A percentile compares a stretch with the other conserved stretches of the same genome.
These are phyloP conservation scores for Leucosticte australis DNA, from an alignment of 2,113 vertebrate species.

Conservation along the genomic window DNA sequence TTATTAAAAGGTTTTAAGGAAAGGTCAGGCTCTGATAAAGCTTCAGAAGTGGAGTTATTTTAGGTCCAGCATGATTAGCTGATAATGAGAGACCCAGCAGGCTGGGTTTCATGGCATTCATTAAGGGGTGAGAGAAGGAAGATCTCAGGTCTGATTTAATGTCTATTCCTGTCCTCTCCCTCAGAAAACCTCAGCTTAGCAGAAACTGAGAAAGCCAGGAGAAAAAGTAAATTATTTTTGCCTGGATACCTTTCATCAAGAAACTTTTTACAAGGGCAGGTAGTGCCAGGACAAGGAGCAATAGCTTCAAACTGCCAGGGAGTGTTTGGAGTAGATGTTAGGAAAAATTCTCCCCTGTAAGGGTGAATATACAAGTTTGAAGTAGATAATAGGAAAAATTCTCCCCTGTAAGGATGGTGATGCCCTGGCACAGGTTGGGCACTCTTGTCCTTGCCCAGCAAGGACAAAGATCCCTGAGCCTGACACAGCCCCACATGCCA, in stretches of 20 bases:
- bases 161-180: neutral
- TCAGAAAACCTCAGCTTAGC: neutral
- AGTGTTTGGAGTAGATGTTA: no score
- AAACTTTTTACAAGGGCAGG: neutral
- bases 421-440: neutral
- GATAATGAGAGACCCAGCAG: conserved; percentile 12
- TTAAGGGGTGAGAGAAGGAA: neutral
- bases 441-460: neutral
- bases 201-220: neutral
- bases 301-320: neutral
- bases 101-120: neutral
- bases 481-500: fast-evolving
- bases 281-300: neutral
- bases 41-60: conserved; percentile 1
- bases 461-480: neutral
- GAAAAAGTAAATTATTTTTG: neutral
- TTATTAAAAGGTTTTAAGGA: neutral
- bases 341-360: neutral
- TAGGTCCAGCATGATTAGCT: neutral
- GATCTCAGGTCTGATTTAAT: neutral
- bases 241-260: neutral
- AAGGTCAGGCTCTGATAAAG: conserved; percentile 31
- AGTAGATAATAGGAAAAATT: neutral
- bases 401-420: neutral
- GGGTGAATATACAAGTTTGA: neutral